Evolutionary conservation across 23 tunicate genomes (phyloP).

Genomic region (Oikopleura vanhoeffeni): DNA sequence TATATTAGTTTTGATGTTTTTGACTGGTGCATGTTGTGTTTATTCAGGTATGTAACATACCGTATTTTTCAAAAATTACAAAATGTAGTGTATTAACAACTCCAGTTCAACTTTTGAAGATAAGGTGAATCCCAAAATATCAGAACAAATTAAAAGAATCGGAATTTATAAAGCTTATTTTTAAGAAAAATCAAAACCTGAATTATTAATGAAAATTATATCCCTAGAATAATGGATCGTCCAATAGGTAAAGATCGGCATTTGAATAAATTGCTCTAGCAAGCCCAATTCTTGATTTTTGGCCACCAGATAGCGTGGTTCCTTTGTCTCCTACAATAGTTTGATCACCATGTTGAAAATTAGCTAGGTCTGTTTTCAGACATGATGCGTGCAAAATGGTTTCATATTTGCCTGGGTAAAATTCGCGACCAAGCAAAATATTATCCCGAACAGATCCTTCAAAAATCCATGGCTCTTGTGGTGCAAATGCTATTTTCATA

Average conservation of each 20-base stretch:
- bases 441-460: background rate
- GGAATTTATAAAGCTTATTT: no score
- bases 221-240: background rate
- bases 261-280: background rate
- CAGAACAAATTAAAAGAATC: no score
- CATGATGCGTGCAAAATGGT: background rate
- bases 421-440: background rate
- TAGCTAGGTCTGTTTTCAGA: background rate
- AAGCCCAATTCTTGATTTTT: background rate
- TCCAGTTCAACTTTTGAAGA: no score
- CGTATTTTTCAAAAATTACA: no score
- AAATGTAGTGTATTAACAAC: no score
- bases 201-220: no score
- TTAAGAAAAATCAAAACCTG: no score
- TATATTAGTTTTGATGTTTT: no score
- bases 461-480: background rate
- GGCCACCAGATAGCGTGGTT: background rate
- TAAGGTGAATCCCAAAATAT: no score
- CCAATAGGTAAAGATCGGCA: background rate
- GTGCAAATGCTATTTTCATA: background rate
- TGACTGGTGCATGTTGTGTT: no score
- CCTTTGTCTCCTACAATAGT: background rate
- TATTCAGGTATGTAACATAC: no score
- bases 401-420: background rate
- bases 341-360: background rate